These are phyloP conservation scores for Buathra laborator DNA, from an alignment of 2,888 invertebrate species.

Conservation along the genomic window DNA sequence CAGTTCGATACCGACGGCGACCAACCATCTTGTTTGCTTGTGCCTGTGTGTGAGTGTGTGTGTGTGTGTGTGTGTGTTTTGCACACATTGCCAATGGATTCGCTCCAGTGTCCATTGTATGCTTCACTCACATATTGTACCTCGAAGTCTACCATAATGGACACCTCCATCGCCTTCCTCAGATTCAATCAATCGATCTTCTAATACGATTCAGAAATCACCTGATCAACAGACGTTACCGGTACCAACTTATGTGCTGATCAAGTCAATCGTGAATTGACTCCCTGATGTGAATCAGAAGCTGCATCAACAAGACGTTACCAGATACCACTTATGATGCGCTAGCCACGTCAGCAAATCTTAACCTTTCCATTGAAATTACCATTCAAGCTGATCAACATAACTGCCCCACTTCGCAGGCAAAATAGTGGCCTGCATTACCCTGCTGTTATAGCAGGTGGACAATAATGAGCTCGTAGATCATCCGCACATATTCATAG, in stretches of 20 bases:
- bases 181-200: no score
- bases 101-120: slow-evolving; percentile 35
- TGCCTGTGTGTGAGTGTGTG: slow-evolving; percentile 15
- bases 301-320: slow-evolving; percentile 19
- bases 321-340: slow-evolving; percentile 31
- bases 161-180: slow-evolving; percentile 25
- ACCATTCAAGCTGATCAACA: background rate
- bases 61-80: slow-evolving; percentile 33
- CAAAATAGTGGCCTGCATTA: background rate
- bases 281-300: slow-evolving; percentile 23
- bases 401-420: background rate
- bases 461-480: background rate
- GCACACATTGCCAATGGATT: slow-evolving; percentile 30
- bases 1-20: slow-evolving; percentile 64
- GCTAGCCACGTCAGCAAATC: background rate
- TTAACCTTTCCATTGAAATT: background rate
- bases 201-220: no score
- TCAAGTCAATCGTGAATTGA: slow-evolving; percentile 21
- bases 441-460: slow-evolving; percentile 39
- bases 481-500: no score
- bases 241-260: no score
- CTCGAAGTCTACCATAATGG: slow-evolving; percentile 54
- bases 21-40: slow-evolving; percentile 46
- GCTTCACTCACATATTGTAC: slow-evolving; percentile 37
- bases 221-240: no score